A percentile compares a stretch with the other conserved stretches of the same genome.
Evolutionary conservation across 2,113 vertebrate genomes (phyloP).

Genomic region (Megaceryle maxima): DNA sequence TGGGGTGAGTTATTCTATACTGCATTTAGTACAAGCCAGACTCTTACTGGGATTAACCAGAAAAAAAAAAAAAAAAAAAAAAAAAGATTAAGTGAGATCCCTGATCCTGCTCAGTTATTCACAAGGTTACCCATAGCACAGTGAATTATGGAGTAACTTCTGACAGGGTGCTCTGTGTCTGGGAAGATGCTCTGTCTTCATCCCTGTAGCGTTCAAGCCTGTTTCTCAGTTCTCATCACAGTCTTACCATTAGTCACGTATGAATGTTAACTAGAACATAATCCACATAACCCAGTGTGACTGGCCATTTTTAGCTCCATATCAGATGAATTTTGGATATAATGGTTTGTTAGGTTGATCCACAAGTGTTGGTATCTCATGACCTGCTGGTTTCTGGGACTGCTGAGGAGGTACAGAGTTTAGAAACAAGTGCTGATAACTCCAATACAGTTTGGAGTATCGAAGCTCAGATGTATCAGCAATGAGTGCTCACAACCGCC

Average conservation of each 20-base stretch:
- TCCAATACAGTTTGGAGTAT: background rate
- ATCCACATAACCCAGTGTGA: background rate
- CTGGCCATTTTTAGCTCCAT: background rate
- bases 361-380: background rate
- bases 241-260: background rate
- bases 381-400: background rate
- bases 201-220: background rate
- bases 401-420: background rate
- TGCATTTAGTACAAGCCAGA: background rate
- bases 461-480: background rate
- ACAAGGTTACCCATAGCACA: background rate
- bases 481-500: background rate
- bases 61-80: background rate
- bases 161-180: background rate
- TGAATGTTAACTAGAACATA: background rate
- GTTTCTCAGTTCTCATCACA: background rate
- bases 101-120: background rate
- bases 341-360: fast-evolving
- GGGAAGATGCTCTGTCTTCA: background rate
- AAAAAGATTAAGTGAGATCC: background rate
- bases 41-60: background rate
- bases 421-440: background rate
- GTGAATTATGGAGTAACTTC: background rate
- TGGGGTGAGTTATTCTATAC: background rate
- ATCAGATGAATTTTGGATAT: background rate